Conservation (phyloP, 2,113 vertebrate genomes). For the Tonatia bakeri region DNA sequence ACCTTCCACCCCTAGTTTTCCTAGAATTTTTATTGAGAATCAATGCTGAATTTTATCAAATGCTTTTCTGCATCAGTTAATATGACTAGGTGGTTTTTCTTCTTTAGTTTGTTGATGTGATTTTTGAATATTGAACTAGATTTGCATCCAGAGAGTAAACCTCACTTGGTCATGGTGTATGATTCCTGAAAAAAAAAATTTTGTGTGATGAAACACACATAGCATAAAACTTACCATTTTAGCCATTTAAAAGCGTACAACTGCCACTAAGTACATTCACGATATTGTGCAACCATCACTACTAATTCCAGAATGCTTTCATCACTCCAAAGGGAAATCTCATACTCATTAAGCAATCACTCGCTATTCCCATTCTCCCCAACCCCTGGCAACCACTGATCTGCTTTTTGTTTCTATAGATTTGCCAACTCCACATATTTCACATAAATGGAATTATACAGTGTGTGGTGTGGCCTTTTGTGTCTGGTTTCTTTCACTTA, state of each 20-base stretch:
- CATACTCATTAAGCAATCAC: neutral
- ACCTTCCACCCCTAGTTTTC: neutral
- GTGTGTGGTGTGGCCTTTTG: slow-evolving; percentile 14
- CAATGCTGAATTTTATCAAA: neutral
- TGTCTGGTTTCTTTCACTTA: slow-evolving; percentile 63
- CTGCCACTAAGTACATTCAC: neutral
- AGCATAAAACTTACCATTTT: neutral
- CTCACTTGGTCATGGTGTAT: neutral
- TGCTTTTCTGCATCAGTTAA: neutral
- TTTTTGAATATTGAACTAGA: slow-evolving; percentile 30
- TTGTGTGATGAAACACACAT: neutral
- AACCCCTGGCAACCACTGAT: slow-evolving; percentile 29
- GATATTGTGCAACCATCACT: slow-evolving; percentile 9
- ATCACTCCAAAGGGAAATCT: slow-evolving; percentile 13
- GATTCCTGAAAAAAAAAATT: neutral
- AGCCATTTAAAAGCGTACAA: neutral
- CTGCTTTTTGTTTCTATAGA: slow-evolving; percentile 54
- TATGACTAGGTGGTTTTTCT: neutral
- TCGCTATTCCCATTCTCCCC: neutral
- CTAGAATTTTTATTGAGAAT: neutral
- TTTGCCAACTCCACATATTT: slow-evolving; percentile 51
- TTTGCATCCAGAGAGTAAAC: slow-evolving; percentile 20
- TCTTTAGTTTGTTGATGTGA: neutral
- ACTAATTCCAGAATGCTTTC: slow-evolving; percentile 48
- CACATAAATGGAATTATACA: slow-evolving; percentile 45